Evolutionary conservation across 2,113 vertebrate genomes (phyloP), one percentile per base, ranked within the genome.

Genomic region (Addax nasomaculatus): DNA sequence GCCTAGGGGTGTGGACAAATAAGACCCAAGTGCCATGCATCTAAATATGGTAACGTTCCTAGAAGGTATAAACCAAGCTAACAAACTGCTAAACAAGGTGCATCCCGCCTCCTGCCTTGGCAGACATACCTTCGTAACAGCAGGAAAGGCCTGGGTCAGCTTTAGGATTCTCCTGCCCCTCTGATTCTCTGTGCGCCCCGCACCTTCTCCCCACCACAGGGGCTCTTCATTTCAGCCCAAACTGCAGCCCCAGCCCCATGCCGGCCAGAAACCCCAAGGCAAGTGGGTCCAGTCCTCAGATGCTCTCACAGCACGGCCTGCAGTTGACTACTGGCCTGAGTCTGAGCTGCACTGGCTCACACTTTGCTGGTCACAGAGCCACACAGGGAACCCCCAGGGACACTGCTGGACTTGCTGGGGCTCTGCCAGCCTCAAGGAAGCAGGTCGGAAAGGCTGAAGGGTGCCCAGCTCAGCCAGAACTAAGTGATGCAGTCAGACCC

Each of bases 121-220:
- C n/a, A 25, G 0, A 7, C 2, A 19, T 1, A 14, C 29, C 76
- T 33, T 5, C 30, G 0, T 0, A 27, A 43, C 6, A 25, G 55
- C 47, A 3, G 0, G 1, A n/a, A 16, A 29, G 7, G 15, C 9
- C 27, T 0, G 25, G 11, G 1, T 47, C 21, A 17, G 1, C 12
- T 7, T 27, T 0, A 45, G 25, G 30, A 45, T 36, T 27, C 67
- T 67, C 90, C 17, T 29, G 49, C 49, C 57, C 17, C 47, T 23
- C 39, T 27, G 76, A 15, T 47, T 53, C 45, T 30, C 51, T 25
- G 67, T 73, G n/a, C 5, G 3, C 39, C 33, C n/a, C 58, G 2
- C 47, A 70, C 57, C 49, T 13, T 55, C 80, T 29, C 16, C 60
- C 78, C 1, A 21, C 30, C 14, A 13, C 1, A 7, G 43, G 1